Base-by-base conservation (phyloP, 2,113 vertebrate species). In the Corythaixoides concolor region DNA sequence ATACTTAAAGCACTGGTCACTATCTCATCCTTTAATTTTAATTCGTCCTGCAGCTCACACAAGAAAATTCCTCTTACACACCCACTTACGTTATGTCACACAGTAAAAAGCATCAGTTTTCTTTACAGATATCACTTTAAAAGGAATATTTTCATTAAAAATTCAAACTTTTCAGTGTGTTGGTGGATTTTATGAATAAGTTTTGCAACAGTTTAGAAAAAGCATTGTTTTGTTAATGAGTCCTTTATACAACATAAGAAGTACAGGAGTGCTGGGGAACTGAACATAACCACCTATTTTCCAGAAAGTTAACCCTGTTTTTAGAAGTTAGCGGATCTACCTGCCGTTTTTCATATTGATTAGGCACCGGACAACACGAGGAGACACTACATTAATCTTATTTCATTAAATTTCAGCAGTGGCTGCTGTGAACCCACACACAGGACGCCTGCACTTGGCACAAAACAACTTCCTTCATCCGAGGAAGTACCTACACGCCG, bases 231-330 rank as follows among this genome's bases (percentile, higher is more conserved):
- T 72, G n/a, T 53, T 72, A 72, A 53, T 4, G 2, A 37, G 12
- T 12, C 55, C 13, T 90, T 81, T 55, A 64, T 9, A 35, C 11
- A 90, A 76, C 1, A 0, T 6, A 55, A 60, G 23, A 7, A 11
- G 12, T 12, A 84, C 3, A 50, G 26, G 21, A 84, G 4, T 2
- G 8, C 24, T 49, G 30, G 6, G 16, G 3, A 82, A 75, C 0
- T 45, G 3, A 22, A 52, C 20, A 20, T 3, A 92, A 80, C 84
- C 3, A 10, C 1, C 1, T 17, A 16, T 60, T 75, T 87, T 49
- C 26, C 18, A 33, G 14, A 21, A 70, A 70, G 16, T 32, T 49
- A 77, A 52, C 15, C 4, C 18, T 15, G 7, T 6, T 81, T 81
- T 49, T 33, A 87, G 26, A 75, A 52, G 24, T 55, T 26, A n/a